Base-by-base conservation (phyloP, 2,797 vertebrate genomes). In the Calcarius lapponicus region DNA sequence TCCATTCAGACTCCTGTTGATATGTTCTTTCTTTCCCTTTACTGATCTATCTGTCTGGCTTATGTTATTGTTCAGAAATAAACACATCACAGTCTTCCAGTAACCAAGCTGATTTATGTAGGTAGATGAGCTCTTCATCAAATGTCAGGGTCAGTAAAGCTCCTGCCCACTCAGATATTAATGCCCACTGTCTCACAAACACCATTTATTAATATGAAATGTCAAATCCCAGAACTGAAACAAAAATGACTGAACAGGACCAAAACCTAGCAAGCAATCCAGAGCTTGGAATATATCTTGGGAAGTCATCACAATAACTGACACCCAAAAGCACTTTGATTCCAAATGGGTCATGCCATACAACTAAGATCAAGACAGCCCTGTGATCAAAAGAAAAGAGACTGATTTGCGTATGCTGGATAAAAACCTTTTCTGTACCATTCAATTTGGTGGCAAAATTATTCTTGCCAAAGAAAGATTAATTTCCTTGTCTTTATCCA, bases 1-100 rank as follows among this genome's bases (percentile, higher is more conserved):
- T 93, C 69, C 13, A 8, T 91, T 95, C 88, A 91, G 93, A 73
- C 89, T 91, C 90, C 92, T 95, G 82, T 83, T 95, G 95, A 95
- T 89, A 83, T 31, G 25, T 91, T 87, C 67, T 85, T 95, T 76
- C 75, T 88, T 93, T 91, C 50, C 76, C 66, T 88, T 94, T 80
- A 83, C 85, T 94, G 72, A 92, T 89, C 61, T 86, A 72, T 94
- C 88, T 88, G n/a, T 93, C 91, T 96, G 92, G 71, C 60, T 96
- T 83, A 31, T 90, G 62, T 50, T 83, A 90, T 62, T 95, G 82
- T 87, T 95, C 80, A 90, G 71, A 92, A 94, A 95, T 91, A 92
- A 93, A 92, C 78, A 90, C 84, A 89, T 76, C 80, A 86, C 42
- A 72, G 47, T 50, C 62, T 93, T 81, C 43, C 80, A 85, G 64